These are phyloP conservation scores for Agrypnus murinus DNA, from an alignment of 2,888 invertebrate species.

Conservation along the genomic window DNA sequence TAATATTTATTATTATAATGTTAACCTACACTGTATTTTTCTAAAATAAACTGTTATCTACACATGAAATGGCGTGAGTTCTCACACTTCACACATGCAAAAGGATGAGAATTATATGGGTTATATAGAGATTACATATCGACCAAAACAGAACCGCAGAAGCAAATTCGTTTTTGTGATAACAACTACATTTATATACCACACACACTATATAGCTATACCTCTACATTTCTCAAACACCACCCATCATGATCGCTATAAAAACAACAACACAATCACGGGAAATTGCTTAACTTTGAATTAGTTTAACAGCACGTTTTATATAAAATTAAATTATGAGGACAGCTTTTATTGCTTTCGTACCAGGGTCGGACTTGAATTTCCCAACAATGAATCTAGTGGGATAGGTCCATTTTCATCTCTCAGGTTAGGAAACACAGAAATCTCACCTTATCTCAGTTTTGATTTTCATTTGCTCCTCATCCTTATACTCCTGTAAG, in stretches of 20 bases:
- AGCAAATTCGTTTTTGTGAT: slow-evolving; percentile 40
- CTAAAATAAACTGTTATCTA: slow-evolving; percentile 39
- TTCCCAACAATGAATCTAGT: not conserved
- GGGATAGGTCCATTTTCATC: not conserved
- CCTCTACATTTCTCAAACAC: slow-evolving; percentile 28
- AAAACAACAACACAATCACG: slow-evolving; percentile 45
- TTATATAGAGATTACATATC: slow-evolving; percentile 37
- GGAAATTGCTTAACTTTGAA: slow-evolving; percentile 50
- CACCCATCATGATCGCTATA: slow-evolving; percentile 18
- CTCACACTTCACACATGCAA: slow-evolving; percentile 54
- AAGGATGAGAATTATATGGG: slow-evolving; percentile 34
- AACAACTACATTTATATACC: not conserved
- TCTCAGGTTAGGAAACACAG: too few species aligned
- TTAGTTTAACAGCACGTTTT: slow-evolving; percentile 40
- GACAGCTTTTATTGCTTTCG: slow-evolving; percentile 32
- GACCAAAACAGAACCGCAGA: slow-evolving; percentile 21
- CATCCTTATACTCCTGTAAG: slow-evolving; percentile 66
- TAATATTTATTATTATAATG: not conserved
- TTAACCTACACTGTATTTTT: not conserved
- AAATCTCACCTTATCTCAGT: slow-evolving; percentile 54
- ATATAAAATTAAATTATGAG: slow-evolving; percentile 43
- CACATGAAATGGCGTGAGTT: slow-evolving; percentile 48
- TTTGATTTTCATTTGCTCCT: slow-evolving; percentile 62
- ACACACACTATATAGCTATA: too few species aligned
- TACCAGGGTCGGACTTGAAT: slow-evolving; percentile 25